A percentile compares a stretch with the other conserved stretches of the same genome.
phyloP scores from a whole-genome alignment of 2,797 vertebrate species.

The Acrossocheilus wenchowensis region DNA sequence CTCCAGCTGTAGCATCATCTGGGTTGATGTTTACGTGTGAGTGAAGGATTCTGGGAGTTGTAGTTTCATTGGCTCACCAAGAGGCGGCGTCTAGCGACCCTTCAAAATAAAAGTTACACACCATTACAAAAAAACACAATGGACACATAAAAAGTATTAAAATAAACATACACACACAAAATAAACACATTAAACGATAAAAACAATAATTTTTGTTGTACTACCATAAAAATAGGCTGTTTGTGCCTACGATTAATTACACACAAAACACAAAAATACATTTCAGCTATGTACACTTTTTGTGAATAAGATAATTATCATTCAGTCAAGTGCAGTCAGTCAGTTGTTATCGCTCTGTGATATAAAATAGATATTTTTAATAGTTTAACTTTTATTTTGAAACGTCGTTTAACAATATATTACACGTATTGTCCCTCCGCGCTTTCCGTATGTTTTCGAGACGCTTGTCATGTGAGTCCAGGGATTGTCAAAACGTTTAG shows the following conservation, averaged over 20 bases:
- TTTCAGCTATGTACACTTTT: neutral
- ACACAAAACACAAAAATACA: neutral
- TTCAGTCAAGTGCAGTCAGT: neutral
- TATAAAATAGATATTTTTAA: neutral
- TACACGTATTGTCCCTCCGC: neutral
- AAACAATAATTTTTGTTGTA: neutral
- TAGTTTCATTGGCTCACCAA: neutral
- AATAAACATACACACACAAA: neutral
- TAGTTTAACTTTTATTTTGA: neutral
- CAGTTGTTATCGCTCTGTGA: neutral
- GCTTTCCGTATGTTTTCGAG: neutral
- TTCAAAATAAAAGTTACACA: slow-evolving; percentile 43
- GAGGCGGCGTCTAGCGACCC: neutral
- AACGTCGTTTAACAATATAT: neutral
- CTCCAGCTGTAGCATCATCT: slow-evolving; percentile 31
- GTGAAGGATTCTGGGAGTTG: slow-evolving; percentile 9
- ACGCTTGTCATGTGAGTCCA: slow-evolving; percentile 42
- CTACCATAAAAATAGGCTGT: neutral
- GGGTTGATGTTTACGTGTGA: neutral
- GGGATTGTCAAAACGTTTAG: neutral
- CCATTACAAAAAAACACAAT: too few species aligned
- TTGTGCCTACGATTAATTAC: neutral
- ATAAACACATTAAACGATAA: too few species aligned
- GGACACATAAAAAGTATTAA: neutral
- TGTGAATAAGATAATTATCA: neutral